Base-by-base conservation (phyloP, 92 coral and sea anemone species). In the Actinostola sp. region DNA sequence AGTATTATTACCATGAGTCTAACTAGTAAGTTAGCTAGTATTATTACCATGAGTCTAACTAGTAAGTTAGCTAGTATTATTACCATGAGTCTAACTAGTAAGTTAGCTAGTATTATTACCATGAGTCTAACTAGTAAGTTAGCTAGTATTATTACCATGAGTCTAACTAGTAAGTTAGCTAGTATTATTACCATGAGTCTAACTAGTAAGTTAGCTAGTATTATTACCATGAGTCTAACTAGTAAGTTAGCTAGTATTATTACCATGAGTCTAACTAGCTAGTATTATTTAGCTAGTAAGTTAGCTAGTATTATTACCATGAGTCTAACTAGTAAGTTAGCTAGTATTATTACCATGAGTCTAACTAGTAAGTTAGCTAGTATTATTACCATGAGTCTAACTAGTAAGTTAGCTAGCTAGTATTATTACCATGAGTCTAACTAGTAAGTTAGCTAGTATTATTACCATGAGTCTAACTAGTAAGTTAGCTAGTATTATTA, bases 171-270 rank as follows among this genome's bases (percentile, higher is more conserved):
- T n/a, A n/a, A n/a, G n/a, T n/a, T n/a, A n/a, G n/a, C n/a, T n/a
- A n/a, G n/a, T n/a, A n/a, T n/a, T n/a, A n/a, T n/a, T n/a, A 92
- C 63, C 92, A 92, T 16, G 97, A 92, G 42, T 2, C 7, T 16
- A 3, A 2, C 53, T 13, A 6, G 53, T 46, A 46, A 46, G n/a
- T n/a, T n/a, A n/a, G n/a, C n/a, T n/a, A n/a, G 96, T 36, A 38
- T 16, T 16, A 46, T 46, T 46, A 2, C 8, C 23, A 4, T 69
- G 91, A 83, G 46, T 84, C 85, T 54, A 77, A 89, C 86, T 77
- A 80, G n/a, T n/a, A n/a, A n/a, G n/a, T n/a, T n/a, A n/a, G n/a
- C n/a, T n/a, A n/a, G n/a, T n/a, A n/a, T n/a, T n/a, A n/a, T n/a
- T n/a, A 92, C 63, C 92, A 92, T 16, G 97, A 92, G 42, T 2